phyloP scores from a whole-genome alignment of 2,797 vertebrate genomes.

The Scarus forsteni region DNA sequence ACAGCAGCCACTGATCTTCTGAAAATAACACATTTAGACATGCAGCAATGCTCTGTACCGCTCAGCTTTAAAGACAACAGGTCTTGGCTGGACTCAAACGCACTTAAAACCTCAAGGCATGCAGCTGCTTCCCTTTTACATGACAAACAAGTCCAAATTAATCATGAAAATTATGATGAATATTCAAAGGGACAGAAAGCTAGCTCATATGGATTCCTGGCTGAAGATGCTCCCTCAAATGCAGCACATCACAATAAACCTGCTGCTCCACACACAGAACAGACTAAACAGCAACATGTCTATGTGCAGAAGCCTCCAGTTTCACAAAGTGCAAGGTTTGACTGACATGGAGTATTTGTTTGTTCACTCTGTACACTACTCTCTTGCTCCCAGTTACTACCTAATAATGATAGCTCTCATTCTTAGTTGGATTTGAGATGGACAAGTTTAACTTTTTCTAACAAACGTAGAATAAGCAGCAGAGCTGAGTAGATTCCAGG shows the following conservation, averaged over 20 bases:
- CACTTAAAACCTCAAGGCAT: too few relatives aligned
- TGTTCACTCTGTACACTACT: background rate
- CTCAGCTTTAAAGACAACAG: too few relatives aligned
- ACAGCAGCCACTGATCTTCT: too few relatives aligned
- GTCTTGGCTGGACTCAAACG: too few relatives aligned
- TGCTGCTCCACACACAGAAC: background rate
- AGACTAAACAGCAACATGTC: background rate
- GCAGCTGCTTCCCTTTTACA: background rate
- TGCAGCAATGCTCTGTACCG: too few relatives aligned
- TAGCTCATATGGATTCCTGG: background rate
- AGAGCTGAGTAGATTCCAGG: constrained; percentile 21
- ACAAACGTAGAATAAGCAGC: constrained; percentile 16
- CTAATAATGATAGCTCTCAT: background rate
- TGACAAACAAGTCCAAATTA: background rate
- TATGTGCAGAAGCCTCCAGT: background rate
- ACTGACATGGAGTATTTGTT: too few relatives aligned
- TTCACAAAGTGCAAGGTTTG: background rate
- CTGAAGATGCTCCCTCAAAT: background rate
- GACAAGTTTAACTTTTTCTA: background rate
- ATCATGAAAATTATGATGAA: background rate
- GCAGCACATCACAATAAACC: background rate
- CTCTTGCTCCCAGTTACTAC: too few relatives aligned
- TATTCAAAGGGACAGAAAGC: background rate
- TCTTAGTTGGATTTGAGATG: background rate
- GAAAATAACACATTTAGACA: too few relatives aligned